These are phyloP conservation scores for Dromiciops gliroides DNA, from an alignment of 2,113 vertebrate genomes.

Conservation along the genomic window DNA sequence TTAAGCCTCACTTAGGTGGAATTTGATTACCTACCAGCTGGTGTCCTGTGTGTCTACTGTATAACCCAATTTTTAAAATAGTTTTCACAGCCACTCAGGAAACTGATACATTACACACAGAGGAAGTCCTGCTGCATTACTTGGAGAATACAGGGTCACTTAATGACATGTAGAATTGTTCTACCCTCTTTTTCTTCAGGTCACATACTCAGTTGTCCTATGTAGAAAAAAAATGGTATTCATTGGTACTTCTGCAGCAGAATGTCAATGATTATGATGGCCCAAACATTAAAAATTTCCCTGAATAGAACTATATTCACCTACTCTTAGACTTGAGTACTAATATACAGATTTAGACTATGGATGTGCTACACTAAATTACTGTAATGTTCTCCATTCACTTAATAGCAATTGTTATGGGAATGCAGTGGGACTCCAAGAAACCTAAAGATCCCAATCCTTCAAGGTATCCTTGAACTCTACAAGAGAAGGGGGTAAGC, in stretches of 20 bases:
- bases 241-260: background rate
- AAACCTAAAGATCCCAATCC: too few species aligned
- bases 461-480: too few species aligned
- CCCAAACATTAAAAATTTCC: background rate
- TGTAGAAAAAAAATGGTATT: background rate
- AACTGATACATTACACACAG: background rate
- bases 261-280: background rate
- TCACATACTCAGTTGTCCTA: background rate
- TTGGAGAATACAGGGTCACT: background rate
- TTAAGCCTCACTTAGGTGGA: background rate
- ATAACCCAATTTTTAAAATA: background rate
- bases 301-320: background rate
- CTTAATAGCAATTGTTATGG: background rate
- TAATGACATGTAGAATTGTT: background rate
- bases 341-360: background rate
- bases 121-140: background rate
- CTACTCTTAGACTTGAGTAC: background rate
- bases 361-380: slow-evolving; percentile 1
- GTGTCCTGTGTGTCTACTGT: background rate
- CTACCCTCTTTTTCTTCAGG: background rate
- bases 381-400: background rate
- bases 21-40: background rate
- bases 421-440: too few species aligned
- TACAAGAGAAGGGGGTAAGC: too few species aligned
- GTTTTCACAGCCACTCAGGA: slow-evolving; percentile 9